phyloP scores from a whole-genome alignment of 1,140 invertebrate species.

The Drosophila tani region DNA sequence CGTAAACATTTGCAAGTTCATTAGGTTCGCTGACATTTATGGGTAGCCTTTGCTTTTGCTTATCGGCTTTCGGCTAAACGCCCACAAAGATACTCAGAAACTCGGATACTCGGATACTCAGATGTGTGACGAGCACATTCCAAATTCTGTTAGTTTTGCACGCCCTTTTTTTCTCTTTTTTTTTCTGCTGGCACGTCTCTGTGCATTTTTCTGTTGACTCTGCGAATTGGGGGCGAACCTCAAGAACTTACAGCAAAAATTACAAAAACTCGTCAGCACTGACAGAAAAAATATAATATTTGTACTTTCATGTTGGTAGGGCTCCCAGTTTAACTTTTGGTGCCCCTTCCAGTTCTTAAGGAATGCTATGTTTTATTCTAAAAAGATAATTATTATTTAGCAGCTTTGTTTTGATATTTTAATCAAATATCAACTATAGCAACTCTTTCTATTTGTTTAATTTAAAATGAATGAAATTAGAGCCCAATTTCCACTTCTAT shows the following conservation, averaged over 20 bases:
- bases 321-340: too few relatives aligned
- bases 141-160: background rate
- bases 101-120: conserved; percentile 10
- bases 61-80: background rate
- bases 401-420: background rate
- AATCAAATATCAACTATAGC: too few relatives aligned
- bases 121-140: conserved; percentile 4
- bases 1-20: conserved; percentile 40
- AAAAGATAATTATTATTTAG: background rate
- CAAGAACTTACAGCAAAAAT: background rate
- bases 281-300: background rate
- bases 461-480: background rate
- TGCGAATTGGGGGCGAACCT: conserved; percentile 51
- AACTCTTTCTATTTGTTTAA: too few relatives aligned
- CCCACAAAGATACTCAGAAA: conserved; percentile 15
- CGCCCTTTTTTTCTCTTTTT: background rate
- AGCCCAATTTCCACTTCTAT: too few relatives aligned
- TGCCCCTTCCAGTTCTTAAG: too few relatives aligned
- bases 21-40: conserved; percentile 27
- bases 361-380: background rate
- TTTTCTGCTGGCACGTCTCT: conserved; percentile 53
- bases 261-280: background rate
- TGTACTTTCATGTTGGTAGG: too few relatives aligned
- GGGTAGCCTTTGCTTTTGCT: conserved; percentile 8
- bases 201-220: conserved; percentile 50